Percentiles rank a stretch among this genome's conserved stretches.
phyloP scores from a whole-genome alignment of 2,797 vertebrate species.

The Neosilurus mollespiculum region DNA sequence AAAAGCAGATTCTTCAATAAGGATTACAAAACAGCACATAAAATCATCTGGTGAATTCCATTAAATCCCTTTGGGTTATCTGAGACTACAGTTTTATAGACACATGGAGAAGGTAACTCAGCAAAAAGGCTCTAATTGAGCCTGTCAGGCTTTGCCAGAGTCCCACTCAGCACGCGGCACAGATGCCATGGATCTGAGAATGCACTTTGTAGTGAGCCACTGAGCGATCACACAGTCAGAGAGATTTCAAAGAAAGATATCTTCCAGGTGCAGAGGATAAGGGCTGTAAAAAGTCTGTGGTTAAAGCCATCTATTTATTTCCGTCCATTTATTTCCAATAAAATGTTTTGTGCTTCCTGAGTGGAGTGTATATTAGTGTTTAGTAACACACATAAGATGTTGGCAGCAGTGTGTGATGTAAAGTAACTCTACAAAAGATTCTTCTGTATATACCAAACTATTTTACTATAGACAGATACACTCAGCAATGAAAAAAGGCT shows the following conservation, averaged over 20 bases:
- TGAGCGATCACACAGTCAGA: conserved; percentile 31
- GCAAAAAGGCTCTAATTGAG: conserved; percentile 59
- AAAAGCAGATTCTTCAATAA: conserved; percentile 50
- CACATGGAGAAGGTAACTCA: conserved; percentile 54
- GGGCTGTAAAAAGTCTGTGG: conserved; percentile 17
- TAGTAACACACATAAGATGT: not conserved
- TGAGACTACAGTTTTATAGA: conserved; percentile 50
- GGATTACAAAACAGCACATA: conserved; percentile 39
- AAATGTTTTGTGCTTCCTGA: not conserved
- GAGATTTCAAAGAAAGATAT: conserved; percentile 36
- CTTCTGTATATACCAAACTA: not conserved
- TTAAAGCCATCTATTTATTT: not conserved
- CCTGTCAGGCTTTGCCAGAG: conserved; percentile 60
- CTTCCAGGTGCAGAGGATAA: conserved; percentile 26
- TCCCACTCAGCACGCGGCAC: conserved; percentile 55
- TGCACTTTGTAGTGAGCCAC: conserved; percentile 40
- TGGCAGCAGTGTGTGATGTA: not conserved
- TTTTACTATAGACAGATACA: not conserved
- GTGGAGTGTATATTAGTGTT: not conserved
- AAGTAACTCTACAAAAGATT: conserved; percentile 7
- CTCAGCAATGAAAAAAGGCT: not conserved
- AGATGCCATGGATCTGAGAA: conserved; percentile 60
- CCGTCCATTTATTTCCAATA: not conserved
- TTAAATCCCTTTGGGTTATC: conserved; percentile 56
- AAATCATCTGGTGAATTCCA: conserved; percentile 61